These are phyloP conservation scores for Astropecten irregularis DNA, from an alignment of 53 echinoderm and acorn worm genomes.

Conservation along the genomic window DNA sequence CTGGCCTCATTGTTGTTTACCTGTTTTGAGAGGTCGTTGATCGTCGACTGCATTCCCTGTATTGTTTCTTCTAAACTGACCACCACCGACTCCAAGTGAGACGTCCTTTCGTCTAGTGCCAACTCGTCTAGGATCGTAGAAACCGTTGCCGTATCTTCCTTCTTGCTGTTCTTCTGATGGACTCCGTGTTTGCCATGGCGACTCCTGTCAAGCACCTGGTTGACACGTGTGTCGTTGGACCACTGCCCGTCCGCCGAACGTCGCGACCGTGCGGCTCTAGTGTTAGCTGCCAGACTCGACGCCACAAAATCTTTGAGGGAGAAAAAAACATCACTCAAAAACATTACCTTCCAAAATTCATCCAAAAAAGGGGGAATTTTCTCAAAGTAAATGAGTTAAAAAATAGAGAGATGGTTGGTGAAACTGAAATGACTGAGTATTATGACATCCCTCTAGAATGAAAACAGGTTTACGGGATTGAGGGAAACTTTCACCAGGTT, in stretches of 20 bases:
- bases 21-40: slow-evolving; percentile 62
- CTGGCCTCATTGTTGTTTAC: too few relatives aligned
- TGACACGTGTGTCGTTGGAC: background rate
- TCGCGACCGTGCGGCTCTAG: slow-evolving; percentile 37
- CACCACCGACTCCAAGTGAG: slow-evolving; percentile 38
- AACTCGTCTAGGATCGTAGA: slow-evolving; percentile 17
- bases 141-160: background rate
- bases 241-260: slow-evolving; percentile 36
- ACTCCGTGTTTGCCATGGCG: background rate
- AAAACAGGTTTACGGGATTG: too few relatives aligned
- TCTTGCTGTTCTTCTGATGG: background rate
- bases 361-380: too few relatives aligned
- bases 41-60: slow-evolving; percentile 58
- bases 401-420: too few relatives aligned
- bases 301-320: slow-evolving; percentile 56
- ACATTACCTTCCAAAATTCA: too few relatives aligned
- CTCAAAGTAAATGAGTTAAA: too few relatives aligned
- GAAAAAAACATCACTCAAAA: background rate
- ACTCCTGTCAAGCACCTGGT: too few relatives aligned
- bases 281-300: slow-evolving; percentile 57
- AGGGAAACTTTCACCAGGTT: too few relatives aligned
- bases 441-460: too few relatives aligned
- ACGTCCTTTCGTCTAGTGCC: slow-evolving; percentile 29
- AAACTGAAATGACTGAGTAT: too few relatives aligned
- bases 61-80: slow-evolving; percentile 52